Conservation (phyloP, 2,888 invertebrate genomes). For the Drosophila nigricruria region DNA sequence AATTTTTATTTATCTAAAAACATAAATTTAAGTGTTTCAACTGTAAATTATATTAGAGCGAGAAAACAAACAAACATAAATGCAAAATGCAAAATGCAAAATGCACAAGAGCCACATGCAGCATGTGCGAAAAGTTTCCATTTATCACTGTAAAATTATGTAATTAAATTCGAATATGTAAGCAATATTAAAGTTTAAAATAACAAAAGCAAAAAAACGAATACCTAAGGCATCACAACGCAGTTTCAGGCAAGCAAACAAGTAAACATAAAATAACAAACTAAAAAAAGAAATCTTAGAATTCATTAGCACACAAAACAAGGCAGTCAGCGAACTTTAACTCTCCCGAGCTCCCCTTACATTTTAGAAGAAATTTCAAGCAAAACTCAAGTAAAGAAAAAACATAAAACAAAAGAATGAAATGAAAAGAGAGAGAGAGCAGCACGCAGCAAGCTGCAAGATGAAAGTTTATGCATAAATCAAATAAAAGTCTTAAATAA, state of each 20-base stretch:
- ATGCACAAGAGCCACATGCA: conserved; percentile 34
- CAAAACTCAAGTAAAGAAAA: conserved; percentile 18
- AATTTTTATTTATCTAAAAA: conserved; percentile 63
- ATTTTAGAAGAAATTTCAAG: conserved; percentile 71
- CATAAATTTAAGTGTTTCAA: conserved; percentile 69
- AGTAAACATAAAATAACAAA: conserved; percentile 22
- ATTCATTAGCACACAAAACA: conserved; percentile 57
- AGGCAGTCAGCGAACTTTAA: conserved; percentile 49
- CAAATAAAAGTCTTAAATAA: conserved; percentile 77
- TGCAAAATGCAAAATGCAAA: conserved; percentile 31
- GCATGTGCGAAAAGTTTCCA: conserved; percentile 65
- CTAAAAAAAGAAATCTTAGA: conserved; percentile 36
- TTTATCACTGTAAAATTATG: conserved; percentile 71
- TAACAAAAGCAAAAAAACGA: conserved; percentile 32
- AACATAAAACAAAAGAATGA: conserved; percentile 16
- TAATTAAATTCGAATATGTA: conserved; percentile 70
- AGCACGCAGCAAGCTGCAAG: conserved; percentile 34
- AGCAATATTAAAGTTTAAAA: conserved; percentile 75
- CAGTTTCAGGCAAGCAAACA: conserved; percentile 54
- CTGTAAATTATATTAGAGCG: conserved; percentile 69
- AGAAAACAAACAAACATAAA: conserved; percentile 36
- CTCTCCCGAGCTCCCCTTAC: conserved; percentile 52
- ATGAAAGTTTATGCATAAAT: conserved; percentile 71
- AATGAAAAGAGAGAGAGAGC: conserved; percentile 45
- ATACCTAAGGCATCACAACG: conserved; percentile 48